These are phyloP conservation scores for human DNA, from an alignment of 2,113 vertebrate genomes.

Conservation along the genomic window DNA sequence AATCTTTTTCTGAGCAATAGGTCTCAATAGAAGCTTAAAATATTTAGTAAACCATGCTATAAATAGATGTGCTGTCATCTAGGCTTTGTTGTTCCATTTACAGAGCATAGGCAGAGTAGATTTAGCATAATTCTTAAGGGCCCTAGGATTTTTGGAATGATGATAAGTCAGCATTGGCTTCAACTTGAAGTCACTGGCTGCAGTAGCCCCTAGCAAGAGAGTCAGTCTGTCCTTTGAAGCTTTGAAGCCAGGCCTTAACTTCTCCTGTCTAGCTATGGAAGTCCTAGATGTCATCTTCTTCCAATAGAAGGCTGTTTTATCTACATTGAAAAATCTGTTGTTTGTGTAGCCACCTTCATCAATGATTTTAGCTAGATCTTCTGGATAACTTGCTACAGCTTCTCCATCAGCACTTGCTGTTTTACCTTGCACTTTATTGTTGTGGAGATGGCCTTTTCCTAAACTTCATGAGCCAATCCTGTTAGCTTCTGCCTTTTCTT, in stretches of 20 bases:
- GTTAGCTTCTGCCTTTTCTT: background rate
- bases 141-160: background rate
- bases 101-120: background rate
- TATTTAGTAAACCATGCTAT: background rate
- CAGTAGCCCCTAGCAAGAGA: background rate
- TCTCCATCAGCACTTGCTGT: background rate
- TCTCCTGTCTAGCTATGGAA: background rate
- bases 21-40: background rate
- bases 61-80: background rate
- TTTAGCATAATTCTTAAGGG: background rate
- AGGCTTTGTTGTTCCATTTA: background rate
- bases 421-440: background rate
- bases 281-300: background rate
- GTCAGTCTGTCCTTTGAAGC: background rate
- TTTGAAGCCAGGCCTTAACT: background rate
- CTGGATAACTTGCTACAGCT: background rate
- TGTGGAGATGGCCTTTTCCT: background rate
- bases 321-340: background rate
- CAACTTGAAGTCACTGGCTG: background rate
- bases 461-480: background rate
- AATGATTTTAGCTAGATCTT: background rate
- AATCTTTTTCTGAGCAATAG: background rate
- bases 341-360: background rate
- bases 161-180: background rate
- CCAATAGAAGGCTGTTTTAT: background rate